Conservation (phyloP, 2,888 invertebrate species). For the Limnephilus marmoratus region DNA sequence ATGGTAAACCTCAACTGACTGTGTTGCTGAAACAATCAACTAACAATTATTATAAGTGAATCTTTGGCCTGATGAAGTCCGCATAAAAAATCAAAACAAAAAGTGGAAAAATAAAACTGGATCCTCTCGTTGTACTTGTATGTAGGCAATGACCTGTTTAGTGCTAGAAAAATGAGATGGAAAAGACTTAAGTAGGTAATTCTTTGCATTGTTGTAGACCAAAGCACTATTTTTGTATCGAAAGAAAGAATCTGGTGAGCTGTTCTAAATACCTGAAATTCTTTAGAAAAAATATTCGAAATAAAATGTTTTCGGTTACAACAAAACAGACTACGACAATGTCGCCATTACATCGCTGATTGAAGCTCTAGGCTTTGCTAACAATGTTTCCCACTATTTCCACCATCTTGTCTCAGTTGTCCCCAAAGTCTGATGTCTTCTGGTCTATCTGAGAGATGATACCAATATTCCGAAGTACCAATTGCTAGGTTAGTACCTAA, state of each 20-base stretch:
- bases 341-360: neutral
- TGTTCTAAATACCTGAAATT: neutral
- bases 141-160: neutral
- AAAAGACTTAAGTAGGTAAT: neutral
- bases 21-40: no score
- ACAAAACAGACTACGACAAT: neutral
- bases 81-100: no score
- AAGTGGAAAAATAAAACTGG: no score
- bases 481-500: neutral
- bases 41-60: no score
- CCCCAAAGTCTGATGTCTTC: neutral
- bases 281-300: neutral
- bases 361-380: neutral
- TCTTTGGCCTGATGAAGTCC: no score
- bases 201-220: neutral
- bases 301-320: neutral
- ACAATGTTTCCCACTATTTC: neutral
- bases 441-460: neutral
- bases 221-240: neutral
- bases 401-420: neutral
- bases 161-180: neutral
- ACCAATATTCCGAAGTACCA: neutral
- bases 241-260: neutral
- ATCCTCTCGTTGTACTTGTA: neutral
- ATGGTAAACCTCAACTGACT: no score